These are phyloP conservation scores for Encarsia formosa DNA, from an alignment of 2,888 invertebrate genomes.

Conservation along the genomic window DNA sequence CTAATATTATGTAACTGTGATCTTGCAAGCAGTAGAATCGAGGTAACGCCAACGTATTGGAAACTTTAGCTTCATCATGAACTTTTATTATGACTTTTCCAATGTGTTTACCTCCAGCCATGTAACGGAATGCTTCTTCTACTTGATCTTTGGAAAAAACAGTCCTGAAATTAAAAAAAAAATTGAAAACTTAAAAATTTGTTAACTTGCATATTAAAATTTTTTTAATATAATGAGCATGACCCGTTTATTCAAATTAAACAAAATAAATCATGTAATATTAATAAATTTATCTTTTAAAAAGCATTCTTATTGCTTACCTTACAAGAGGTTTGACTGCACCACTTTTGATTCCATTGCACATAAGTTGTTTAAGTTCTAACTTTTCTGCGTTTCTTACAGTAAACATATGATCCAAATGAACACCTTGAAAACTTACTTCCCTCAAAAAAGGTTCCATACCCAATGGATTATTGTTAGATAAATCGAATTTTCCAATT, in stretches of 20 bases:
- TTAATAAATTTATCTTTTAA: not conserved
- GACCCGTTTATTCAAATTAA: not conserved
- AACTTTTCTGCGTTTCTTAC: no score
- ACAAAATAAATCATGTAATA: not conserved
- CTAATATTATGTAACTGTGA: constrained; percentile 62
- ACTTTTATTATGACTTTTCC: constrained; percentile 60
- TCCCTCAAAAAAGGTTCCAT: constrained; percentile 69
- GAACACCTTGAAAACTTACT: constrained; percentile 72
- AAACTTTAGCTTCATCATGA: constrained; percentile 31
- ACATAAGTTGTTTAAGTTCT: not conserved
- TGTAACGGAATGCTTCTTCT: constrained; percentile 67
- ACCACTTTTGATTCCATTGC: constrained; percentile 59
- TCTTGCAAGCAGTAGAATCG: constrained; percentile 53
- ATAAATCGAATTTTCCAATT: constrained; percentile 81
- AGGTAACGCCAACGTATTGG: constrained; percentile 50
- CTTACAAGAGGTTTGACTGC: constrained; percentile 63
- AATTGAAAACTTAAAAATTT: not conserved
- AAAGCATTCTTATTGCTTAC: not conserved
- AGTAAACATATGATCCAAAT: constrained; percentile 69
- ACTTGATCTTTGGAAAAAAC: constrained; percentile 64
- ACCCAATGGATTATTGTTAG: constrained; percentile 61
- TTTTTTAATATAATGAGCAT: not conserved
- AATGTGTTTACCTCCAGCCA: constrained; percentile 73
- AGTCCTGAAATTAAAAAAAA: constrained; percentile 47
- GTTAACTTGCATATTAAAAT: not conserved